Conservation (phyloP, 1,140 invertebrate species). For the Drosophila watanabei region DNA sequence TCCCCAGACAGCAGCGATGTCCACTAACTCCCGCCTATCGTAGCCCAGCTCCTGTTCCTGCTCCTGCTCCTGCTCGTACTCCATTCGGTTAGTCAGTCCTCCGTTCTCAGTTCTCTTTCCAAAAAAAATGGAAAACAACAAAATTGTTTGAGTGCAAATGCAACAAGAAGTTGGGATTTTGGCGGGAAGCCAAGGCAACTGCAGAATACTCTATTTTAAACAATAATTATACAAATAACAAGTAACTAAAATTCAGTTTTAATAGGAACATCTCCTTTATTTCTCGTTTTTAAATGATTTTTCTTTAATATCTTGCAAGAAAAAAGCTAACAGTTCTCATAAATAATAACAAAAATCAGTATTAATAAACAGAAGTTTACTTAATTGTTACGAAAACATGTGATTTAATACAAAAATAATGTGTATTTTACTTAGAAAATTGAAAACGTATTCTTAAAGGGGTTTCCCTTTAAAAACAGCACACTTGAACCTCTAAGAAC, state of each 20-base stretch:
- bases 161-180: slow-evolving; percentile 4
- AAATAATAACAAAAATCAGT: background rate
- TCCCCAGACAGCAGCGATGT: slow-evolving; percentile 53
- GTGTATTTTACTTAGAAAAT: background rate
- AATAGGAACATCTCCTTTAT: background rate
- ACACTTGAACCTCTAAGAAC: too few relatives aligned
- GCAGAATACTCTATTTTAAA: background rate
- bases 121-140: background rate
- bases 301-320: background rate
- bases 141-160: slow-evolving; percentile 42
- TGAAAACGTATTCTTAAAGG: background rate
- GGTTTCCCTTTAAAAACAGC: too few relatives aligned
- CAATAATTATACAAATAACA: background rate
- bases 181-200: background rate
- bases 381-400: background rate
- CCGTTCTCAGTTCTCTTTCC: slow-evolving; percentile 5
- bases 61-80: background rate
- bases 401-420: background rate
- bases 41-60: background rate
- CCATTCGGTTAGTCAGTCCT: slow-evolving; percentile 9
- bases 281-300: background rate
- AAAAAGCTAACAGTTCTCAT: background rate
- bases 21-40: slow-evolving; percentile 24
- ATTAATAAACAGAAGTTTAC: background rate
- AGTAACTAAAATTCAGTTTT: background rate